A percentile compares a stretch with the other conserved stretches of the same genome.
phyloP scores from a whole-genome alignment of 2,797 vertebrate genomes.

The Decapterus maruadsi region DNA sequence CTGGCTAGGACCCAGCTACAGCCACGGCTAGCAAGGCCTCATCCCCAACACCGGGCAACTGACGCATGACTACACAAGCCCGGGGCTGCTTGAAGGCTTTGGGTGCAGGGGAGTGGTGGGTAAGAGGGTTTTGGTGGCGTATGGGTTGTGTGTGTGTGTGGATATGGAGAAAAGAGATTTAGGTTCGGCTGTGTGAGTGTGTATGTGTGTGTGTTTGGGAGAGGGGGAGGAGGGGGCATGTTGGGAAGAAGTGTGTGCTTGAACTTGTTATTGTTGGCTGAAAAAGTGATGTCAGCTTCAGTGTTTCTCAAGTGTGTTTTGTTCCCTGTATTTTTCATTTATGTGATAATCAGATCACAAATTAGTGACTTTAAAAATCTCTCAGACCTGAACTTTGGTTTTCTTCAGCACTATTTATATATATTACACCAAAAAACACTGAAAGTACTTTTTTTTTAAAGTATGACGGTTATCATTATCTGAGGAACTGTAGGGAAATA shows the following conservation, averaged over 20 bases:
- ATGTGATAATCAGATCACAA: conserved; percentile 58
- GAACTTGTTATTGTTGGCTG: conserved; percentile 82
- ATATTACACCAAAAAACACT: background rate
- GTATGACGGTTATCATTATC: background rate
- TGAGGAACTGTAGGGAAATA: background rate
- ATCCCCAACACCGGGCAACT: conserved; percentile 69
- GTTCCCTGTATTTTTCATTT: conserved; percentile 61
- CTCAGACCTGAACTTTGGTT: background rate
- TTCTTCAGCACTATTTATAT: background rate
- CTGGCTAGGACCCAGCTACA: conserved; percentile 83
- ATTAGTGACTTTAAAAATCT: conserved; percentile 27
- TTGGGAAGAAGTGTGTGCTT: conserved; percentile 80
- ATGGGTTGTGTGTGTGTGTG: conserved; percentile 41
- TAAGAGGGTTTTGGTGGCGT: conserved; percentile 73
- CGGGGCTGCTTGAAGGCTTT: conserved; percentile 74
- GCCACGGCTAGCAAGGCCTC: conserved; percentile 75
- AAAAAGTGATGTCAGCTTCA: conserved; percentile 78
- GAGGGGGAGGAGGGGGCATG: conserved; percentile 66
- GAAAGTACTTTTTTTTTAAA: background rate
- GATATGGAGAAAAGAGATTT: conserved; percentile 52
- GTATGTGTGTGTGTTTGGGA: conserved; percentile 6
- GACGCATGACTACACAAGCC: conserved; percentile 77
- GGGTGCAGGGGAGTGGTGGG: conserved; percentile 79
- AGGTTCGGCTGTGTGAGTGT: conserved; percentile 18
- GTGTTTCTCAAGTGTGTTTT: conserved; percentile 75